phyloP scores from a whole-genome alignment of 2,113 vertebrate species.

The Electrona antarctica region DNA sequence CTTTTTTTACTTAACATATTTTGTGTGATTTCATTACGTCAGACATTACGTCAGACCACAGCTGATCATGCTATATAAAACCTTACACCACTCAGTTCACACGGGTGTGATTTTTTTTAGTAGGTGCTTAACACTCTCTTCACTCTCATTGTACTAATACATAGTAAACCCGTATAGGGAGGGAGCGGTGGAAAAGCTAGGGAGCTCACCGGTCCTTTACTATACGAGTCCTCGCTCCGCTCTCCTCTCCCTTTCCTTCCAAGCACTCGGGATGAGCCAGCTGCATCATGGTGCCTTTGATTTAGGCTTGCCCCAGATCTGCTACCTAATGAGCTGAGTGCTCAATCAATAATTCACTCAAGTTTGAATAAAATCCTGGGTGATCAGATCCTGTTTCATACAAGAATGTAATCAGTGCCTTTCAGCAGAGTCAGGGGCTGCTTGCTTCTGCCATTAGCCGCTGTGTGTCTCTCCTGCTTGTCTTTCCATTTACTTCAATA shows the following conservation, averaged over 20 bases:
- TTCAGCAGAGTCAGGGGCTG: constrained; percentile 41
- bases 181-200: too few species aligned
- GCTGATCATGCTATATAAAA: too few species aligned
- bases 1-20: too few species aligned
- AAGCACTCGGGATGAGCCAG: constrained; percentile 60
- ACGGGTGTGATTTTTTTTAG: too few species aligned
- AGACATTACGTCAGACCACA: too few species aligned
- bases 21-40: too few species aligned
- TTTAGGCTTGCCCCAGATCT: constrained; percentile 69
- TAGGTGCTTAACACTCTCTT: too few species aligned
- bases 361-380: constrained; percentile 67
- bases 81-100: too few species aligned
- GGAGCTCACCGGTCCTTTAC: neutral
- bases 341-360: constrained; percentile 82
- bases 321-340: constrained; percentile 73
- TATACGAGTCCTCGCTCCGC: constrained; percentile 1
- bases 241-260: constrained; percentile 35
- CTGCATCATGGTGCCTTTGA: constrained; percentile 74
- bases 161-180: too few species aligned
- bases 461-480: neutral
- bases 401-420: constrained; percentile 73
- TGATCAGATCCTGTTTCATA: constrained; percentile 70
- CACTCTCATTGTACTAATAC: neutral
- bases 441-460: constrained; percentile 26
- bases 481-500: neutral